Evolutionary conservation across 2,113 vertebrate species (phyloP), one percentile per base, ranked within the genome.

Genomic region (Psettodes erumei): DNA sequence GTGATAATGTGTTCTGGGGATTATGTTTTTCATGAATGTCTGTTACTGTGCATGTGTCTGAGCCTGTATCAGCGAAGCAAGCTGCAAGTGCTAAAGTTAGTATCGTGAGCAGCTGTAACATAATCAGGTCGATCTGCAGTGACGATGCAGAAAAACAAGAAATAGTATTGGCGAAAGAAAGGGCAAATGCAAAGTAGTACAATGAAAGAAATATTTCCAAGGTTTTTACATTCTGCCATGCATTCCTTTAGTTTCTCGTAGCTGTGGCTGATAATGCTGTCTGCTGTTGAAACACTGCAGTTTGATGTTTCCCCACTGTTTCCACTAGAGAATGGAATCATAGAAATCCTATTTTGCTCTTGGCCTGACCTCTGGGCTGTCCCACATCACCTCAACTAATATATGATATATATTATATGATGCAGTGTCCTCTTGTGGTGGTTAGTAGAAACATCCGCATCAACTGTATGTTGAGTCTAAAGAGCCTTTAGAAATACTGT

Each of bases 391-490:
- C 40, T 70, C 35, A 76, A 25, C 53, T 37, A 10, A 15, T 61
- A n/a, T n/a, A n/a, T n/a, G n/a, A n/a, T n/a, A n/a, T n/a, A n/a
- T n/a, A 19, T 63, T 18, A 58, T 8, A 69, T 60, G 2, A 74
- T 64, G 33, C 76, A 89, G 79, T 67, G 87, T 59, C 90, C 87
- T 76, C 91, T 89, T 56, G 81, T 89, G 89, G 75, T 33, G 27
- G 42, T 18, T 45, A 62, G 79, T 35, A 62, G 47, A 75, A 80
- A 76, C 55, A 33, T 40, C 13, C 18, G 62, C 1, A 4, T 11
- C 15, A 19, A 12, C 4, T 62, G 16, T n/a, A 40, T 28, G 11
- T 9, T 32, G 42, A 30, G n/a, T 50, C 18, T 23, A 2, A 50
- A 51, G 58, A 42, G 8, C 19, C 50, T 42, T 23, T n/a, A 8